Base-by-base conservation (phyloP, 2,888 invertebrate genomes). In the Lithosia quadra region DNA sequence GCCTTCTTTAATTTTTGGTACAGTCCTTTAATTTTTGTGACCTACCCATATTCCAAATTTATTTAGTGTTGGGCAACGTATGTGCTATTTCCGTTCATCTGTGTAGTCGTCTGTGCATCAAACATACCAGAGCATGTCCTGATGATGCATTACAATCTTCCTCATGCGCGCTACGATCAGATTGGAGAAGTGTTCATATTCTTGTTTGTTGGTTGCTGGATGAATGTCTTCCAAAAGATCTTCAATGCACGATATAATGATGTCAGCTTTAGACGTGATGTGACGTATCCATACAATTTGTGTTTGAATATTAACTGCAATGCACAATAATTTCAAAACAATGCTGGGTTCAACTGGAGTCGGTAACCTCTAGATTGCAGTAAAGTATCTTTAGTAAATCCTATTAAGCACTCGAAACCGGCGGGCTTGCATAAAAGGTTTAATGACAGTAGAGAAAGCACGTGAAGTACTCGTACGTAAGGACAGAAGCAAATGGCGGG, bases 251-350 rank as follows among this genome's bases (percentile, higher is more conserved):
- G 90, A 90, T 68, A 82, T 86, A 9, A 92, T 77, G 28, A 92
- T 75, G 71, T 92, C 91, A 8, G 87, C 88, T 84, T 91, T 91
- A 15, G 87, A 80, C 10, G 80, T 79, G 73, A 93, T 90, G 65
- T 92, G 86, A 49, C 91, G 82, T 18, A 91, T 82, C 93, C 92
- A 92, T n/a, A 92, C 79, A 74, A 92, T 82, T 83, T 91, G 87
- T 15, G 89, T 89, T 81, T 88, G 86, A 34, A 90, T 73, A 84
- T 88, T 88, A 81, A 91, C 93, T 93, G 80, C 73, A 84, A 71
- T 43, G 21, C 0, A 53, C 15, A 34, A 21, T 21, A 15, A 61
- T 39, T 5, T 18, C 15, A 39, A 24, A 21, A 36, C 18, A 1
- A n/a, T n/a, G n/a, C n/a, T 10, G 2, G 3, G n/a, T 3, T 22